A percentile compares a stretch with the other conserved stretches of the same genome.
Evolutionary conservation across 2,888 invertebrate genomes (phyloP).

Genomic region (Notocelia uddmanniana): DNA sequence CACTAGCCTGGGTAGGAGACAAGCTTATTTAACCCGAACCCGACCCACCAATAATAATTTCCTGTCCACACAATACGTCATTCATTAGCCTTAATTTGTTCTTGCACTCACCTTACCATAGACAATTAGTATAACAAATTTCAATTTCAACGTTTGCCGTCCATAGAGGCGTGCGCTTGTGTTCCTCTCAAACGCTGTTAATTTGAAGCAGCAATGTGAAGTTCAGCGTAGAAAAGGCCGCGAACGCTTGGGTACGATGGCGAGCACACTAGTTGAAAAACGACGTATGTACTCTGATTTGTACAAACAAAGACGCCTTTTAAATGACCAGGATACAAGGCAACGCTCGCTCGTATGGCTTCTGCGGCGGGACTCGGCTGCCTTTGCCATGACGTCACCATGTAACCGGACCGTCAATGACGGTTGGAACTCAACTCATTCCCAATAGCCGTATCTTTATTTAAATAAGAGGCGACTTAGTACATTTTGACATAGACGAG

Average conservation of each 20-base stretch:
- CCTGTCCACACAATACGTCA: slow-evolving; percentile 83
- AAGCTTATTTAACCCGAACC: slow-evolving; percentile 61
- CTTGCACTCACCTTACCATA: slow-evolving; percentile 74
- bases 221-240: slow-evolving; percentile 58
- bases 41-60: slow-evolving; percentile 79
- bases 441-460: slow-evolving; percentile 6
- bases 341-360: slow-evolving; percentile 67
- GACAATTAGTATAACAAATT: slow-evolving; percentile 60
- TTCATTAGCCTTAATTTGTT: slow-evolving; percentile 85
- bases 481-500: slow-evolving; percentile 7
- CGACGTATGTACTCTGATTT: background rate
- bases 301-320: background rate
- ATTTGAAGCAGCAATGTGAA: slow-evolving; percentile 67
- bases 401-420: slow-evolving; percentile 67
- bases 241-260: slow-evolving; percentile 55
- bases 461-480: background rate
- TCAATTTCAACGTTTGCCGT: slow-evolving; percentile 51
- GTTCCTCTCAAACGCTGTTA: slow-evolving; percentile 53
- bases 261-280: background rate
- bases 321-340: background rate
- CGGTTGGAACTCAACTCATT: slow-evolving; percentile 56
- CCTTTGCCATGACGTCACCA: slow-evolving; percentile 78
- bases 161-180: slow-evolving; percentile 57
- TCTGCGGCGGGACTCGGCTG: slow-evolving; percentile 73
- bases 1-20: slow-evolving; percentile 23